Evolutionary conservation across 2,888 invertebrate genomes (phyloP), one percentile per base, ranked within the genome.

Genomic region (Clanis bilineata): DNA sequence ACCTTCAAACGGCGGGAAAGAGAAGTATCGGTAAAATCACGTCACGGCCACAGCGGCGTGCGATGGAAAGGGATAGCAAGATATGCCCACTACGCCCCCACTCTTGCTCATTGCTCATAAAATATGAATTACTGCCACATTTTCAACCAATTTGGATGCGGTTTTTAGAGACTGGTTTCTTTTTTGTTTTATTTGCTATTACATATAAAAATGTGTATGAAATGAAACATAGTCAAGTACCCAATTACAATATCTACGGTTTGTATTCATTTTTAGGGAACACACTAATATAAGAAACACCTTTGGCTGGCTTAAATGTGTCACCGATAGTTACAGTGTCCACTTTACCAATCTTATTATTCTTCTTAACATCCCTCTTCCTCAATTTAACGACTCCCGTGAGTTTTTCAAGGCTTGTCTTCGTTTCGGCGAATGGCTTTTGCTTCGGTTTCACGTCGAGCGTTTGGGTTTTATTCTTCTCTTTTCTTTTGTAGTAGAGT

Each of bases 401-500:
- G 7, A 54, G 22, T n/a, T 70, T 75, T 51, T 77, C 73, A 1
- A 74, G 61, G 2, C 65, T 71, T 23, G 73, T 74, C 47, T 79
- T 77, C 2, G 73, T 62, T 18, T 77, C 79, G 0, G 67, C 70
- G 1, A 79, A 75, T 0, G 74, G 68, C 36, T 72, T 70, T 10
- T 72, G 64, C 62, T 81, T 84, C 58, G 82, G 85, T 1, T 77
- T 58, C 21, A 72, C 64, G 4, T 81, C 82, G 10, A 83, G 44
- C 0, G 61, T 57, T 59, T 80, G 74, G 0, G 85, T 70, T 67
- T 85, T 86, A 36, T 85, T 90, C 61, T 84, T 90, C 57, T 92
- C 89, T 70, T 94, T 94, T 0, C 93, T 81, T 62, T 94, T 94
- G 78, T 97, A 96, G 73, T 96, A 97, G 62, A 96, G 90, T 0